These are phyloP conservation scores for Salticus scenicus DNA, from an alignment of 2,888 invertebrate species.

Conservation along the genomic window DNA sequence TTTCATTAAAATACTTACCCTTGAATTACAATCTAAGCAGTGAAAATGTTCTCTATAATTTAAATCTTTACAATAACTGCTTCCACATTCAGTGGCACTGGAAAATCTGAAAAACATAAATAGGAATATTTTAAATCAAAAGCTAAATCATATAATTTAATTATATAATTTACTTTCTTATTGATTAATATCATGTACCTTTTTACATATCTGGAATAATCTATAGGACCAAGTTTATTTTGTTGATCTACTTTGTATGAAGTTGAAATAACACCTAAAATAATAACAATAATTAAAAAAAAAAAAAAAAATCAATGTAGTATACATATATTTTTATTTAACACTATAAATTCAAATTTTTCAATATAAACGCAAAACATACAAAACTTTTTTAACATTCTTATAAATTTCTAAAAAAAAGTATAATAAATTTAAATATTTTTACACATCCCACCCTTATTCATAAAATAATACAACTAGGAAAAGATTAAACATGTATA, in stretches of 20 bases:
- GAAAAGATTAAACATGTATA: too few species aligned
- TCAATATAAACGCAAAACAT: not conserved
- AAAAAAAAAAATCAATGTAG: conserved; percentile 4
- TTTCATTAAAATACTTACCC: too few species aligned
- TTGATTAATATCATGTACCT: conserved; percentile 78
- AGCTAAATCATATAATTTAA: too few species aligned
- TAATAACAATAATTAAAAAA: not conserved
- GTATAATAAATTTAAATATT: too few species aligned
- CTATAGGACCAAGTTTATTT: conserved; percentile 78
- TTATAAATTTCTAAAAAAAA: too few species aligned
- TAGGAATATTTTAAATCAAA: too few species aligned
- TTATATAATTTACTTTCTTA: too few species aligned
- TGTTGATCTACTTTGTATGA: conserved; percentile 68
- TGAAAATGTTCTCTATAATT: conserved; percentile 97
- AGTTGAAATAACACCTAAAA: conserved; percentile 52
- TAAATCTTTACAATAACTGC: conserved; percentile 88
- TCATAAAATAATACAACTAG: too few species aligned
- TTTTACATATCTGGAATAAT: conserved; percentile 92
- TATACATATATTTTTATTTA: too few species aligned
- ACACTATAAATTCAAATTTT: too few species aligned
- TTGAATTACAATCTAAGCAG: conserved; percentile 85
- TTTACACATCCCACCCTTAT: too few species aligned
- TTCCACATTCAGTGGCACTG: conserved; percentile 88
- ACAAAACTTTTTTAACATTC: too few species aligned
- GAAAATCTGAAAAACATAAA: conserved; percentile 78